Evolutionary conservation across 30 jellyfish, hydroid and myxozoan genomes (phyloP).

Genomic region (Pseudorhiza aurosa): DNA sequence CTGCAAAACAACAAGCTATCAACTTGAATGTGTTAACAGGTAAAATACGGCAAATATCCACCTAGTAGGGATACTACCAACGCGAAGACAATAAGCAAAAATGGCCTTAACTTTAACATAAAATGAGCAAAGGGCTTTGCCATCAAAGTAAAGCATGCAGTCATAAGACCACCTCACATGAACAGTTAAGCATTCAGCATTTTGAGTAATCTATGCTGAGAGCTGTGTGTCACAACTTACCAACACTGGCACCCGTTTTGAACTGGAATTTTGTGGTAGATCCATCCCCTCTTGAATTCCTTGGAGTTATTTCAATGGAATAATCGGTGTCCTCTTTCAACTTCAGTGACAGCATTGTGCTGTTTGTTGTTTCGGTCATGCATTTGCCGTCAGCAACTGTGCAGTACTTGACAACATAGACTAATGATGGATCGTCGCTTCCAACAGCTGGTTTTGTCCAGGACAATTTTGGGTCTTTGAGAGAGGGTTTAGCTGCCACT

Average conservation of each 20-base stretch:
- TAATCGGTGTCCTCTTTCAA: constrained; percentile 30
- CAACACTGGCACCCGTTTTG: not conserved
- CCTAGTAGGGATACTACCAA: too few species aligned
- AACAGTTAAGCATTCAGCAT: too few species aligned
- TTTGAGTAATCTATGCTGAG: too few species aligned
- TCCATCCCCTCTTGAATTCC: constrained; percentile 12
- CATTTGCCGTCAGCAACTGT: constrained; percentile 3
- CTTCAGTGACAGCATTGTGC: constrained; percentile 2
- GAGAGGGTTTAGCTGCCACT: not conserved
- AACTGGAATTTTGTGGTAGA: not conserved
- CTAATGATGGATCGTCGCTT: constrained; percentile 37
- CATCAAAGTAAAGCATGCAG: too few species aligned
- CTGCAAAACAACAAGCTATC: too few species aligned
- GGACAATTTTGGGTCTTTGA: not conserved
- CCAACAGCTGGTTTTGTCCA: constrained; percentile 42
- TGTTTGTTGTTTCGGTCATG: not conserved
- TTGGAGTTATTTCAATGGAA: constrained; percentile 1
- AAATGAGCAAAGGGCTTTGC: too few species aligned
- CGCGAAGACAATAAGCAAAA: too few species aligned
- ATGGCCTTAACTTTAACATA: too few species aligned
- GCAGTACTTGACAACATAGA: constrained; percentile 25
- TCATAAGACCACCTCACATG: too few species aligned
- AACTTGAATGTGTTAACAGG: too few species aligned
- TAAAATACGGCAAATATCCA: too few species aligned
- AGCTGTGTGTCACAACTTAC: too few species aligned